phyloP scores from a whole-genome alignment of 2,113 vertebrate genomes.

The Morone saxatilis region DNA sequence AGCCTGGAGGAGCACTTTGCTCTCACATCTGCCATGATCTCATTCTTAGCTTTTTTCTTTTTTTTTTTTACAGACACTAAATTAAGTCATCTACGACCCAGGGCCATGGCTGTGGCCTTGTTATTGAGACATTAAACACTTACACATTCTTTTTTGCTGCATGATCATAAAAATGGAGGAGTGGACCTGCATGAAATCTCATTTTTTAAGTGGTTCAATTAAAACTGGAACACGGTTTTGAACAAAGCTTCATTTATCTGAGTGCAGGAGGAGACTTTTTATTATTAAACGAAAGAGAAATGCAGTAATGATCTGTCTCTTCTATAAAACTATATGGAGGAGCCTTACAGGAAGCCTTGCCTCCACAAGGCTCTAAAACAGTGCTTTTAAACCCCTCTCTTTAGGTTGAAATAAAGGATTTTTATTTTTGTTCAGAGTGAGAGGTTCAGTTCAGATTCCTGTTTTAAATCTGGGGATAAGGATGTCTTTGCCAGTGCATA shows the following conservation, averaged over 20 bases:
- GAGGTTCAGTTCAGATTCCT: neutral
- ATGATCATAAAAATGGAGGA: neutral
- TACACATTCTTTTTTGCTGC: neutral
- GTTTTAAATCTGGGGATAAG: slow-evolving; percentile 14
- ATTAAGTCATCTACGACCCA: slow-evolving; percentile 8
- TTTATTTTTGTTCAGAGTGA: neutral
- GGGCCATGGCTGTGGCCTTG: slow-evolving; percentile 1
- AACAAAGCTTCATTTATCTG: slow-evolving; percentile 51
- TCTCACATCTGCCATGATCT: slow-evolving; percentile 77
- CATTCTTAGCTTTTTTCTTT: slow-evolving; percentile 40
- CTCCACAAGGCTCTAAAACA: slow-evolving; percentile 12
- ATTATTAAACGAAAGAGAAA: slow-evolving; percentile 57
- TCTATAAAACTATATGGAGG: neutral
- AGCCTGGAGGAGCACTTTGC: slow-evolving; percentile 59
- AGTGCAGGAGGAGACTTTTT: slow-evolving; percentile 36
- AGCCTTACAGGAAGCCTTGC: neutral
- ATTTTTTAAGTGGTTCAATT: slow-evolving; percentile 34
- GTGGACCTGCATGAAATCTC: neutral
- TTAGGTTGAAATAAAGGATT: slow-evolving; percentile 26
- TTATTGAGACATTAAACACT: slow-evolving; percentile 29
- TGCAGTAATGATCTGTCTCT: slow-evolving; percentile 32
- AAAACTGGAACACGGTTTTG: slow-evolving; percentile 20
- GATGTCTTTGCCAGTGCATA: neutral
- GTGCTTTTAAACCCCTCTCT: slow-evolving; percentile 10
- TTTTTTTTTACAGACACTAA: slow-evolving; percentile 32